Percentiles rank a stretch among this genome's conserved stretches.
phyloP scores from a whole-genome alignment of 2,888 invertebrate species.

The Listrodromus nycthemerus region DNA sequence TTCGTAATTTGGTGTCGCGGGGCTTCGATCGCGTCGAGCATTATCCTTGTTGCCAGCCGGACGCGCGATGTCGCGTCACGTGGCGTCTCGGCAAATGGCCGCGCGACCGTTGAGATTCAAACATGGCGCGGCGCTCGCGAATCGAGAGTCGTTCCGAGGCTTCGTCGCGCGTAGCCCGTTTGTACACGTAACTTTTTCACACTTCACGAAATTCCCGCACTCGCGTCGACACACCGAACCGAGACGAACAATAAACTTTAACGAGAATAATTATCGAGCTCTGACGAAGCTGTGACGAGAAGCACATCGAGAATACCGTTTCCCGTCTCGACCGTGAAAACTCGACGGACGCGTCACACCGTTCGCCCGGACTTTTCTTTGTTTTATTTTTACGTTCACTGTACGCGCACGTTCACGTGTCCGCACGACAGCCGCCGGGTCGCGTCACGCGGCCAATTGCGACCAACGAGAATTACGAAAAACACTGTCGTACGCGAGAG shows the following conservation, averaged over 20 bases:
- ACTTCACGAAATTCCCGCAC: background rate
- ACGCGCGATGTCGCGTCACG: background rate
- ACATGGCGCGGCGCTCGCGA: background rate
- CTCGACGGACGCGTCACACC: background rate
- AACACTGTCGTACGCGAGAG: background rate
- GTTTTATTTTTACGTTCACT: slow-evolving; percentile 11
- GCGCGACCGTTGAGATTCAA: background rate
- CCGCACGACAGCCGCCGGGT: background rate
- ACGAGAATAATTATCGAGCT: background rate
- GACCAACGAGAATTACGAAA: background rate
- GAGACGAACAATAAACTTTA: no score
- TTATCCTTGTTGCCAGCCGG: background rate
- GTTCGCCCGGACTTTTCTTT: background rate
- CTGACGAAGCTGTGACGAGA: no score
- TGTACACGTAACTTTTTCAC: slow-evolving; percentile 2
- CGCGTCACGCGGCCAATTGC: background rate
- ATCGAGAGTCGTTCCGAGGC: slow-evolving; percentile 46
- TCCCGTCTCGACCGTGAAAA: slow-evolving; percentile 20
- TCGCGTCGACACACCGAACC: background rate
- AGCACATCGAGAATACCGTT: slow-evolving; percentile 55
- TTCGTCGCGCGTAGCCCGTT: slow-evolving; percentile 29
- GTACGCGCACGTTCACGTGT: slow-evolving; percentile 5
- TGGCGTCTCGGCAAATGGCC: background rate
- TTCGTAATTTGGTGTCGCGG: background rate
- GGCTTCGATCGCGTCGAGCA: background rate